phyloP scores from a whole-genome alignment of 2,797 vertebrate species.

The Anabacerthia variegaticeps region DNA sequence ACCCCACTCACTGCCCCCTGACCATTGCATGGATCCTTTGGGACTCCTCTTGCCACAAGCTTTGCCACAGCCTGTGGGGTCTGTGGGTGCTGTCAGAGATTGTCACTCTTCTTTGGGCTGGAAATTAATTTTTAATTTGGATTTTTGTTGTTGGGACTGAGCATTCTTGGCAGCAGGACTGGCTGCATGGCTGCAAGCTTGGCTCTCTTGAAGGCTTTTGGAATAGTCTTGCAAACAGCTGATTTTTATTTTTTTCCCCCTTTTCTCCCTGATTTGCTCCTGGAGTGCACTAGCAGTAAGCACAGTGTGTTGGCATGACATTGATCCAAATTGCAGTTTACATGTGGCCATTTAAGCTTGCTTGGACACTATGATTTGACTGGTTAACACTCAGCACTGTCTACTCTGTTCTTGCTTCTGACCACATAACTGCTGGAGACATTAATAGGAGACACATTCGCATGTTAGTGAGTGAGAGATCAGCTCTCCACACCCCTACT shows the following conservation, averaged over 20 bases:
- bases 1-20: background rate
- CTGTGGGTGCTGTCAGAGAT: accelerated
- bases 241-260: background rate
- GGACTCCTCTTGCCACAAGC: background rate
- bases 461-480: accelerated
- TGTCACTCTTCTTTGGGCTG: accelerated
- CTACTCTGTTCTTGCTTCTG: background rate
- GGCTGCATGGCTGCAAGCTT: accelerated
- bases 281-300: background rate
- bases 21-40: accelerated
- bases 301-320: background rate
- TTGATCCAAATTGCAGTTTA: conserved; percentile 59
- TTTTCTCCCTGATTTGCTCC: background rate
- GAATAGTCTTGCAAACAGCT: background rate
- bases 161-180: accelerated
- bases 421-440: background rate
- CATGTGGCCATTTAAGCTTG: background rate
- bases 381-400: conserved; percentile 36
- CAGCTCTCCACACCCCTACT: background rate
- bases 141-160: background rate
- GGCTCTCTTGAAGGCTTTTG: accelerated
- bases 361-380: conserved; percentile 32
- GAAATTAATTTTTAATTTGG: background rate
- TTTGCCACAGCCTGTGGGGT: background rate
- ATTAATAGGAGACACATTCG: background rate